Base-by-base conservation (phyloP, 2,888 invertebrate species). In the Plagiodera versicolora region DNA sequence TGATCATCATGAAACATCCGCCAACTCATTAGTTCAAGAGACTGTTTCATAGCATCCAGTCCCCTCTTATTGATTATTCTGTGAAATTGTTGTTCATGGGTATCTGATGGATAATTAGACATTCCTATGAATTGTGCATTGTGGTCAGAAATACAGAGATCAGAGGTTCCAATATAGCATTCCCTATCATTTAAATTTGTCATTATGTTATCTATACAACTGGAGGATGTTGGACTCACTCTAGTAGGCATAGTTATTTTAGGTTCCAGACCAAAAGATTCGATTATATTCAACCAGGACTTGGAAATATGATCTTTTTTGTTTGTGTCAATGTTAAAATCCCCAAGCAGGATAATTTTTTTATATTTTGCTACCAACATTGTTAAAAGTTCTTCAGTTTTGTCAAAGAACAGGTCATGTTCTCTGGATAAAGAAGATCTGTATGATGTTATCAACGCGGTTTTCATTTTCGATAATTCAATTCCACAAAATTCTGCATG, bases 31-130 rank as follows among this genome's bases (percentile, higher is more conserved):
- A 8, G 47, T 47, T 47, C 47, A 47, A 20, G 48, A 48, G 48
- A 48, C n/a, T 24, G 48, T 48, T 19, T 48, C 48, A 48, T 48
- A n/a, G 48, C 48, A 48, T 48, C 48, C n/a, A 48, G n/a, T 48
- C 48, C 48, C 6, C 24, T 24, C 48, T 48, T 20, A 48, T 39
- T 39, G 1, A 39, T 39, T 14, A 39, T 48, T 19, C 10, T 48
- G 16, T 10, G n/a, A 9, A 9, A 48, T 14, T 24, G 6, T 30
- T 14, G 14, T 30, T 50, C 30, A 30, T 2, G 16, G 4, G 14
- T 10, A 14, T 30, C 14, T 30, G 50, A 50, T 8, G 14, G n/a
- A 30, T 30, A 16, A 30, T 50, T 8, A 5, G 30, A 30, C 1
- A 50, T 50, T 30, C 6, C 1, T 17, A 50, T 30, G 50, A 50